phyloP scores from a whole-genome alignment of 1,140 invertebrate species.

The Aphaenogaster ashmeadi region DNA sequence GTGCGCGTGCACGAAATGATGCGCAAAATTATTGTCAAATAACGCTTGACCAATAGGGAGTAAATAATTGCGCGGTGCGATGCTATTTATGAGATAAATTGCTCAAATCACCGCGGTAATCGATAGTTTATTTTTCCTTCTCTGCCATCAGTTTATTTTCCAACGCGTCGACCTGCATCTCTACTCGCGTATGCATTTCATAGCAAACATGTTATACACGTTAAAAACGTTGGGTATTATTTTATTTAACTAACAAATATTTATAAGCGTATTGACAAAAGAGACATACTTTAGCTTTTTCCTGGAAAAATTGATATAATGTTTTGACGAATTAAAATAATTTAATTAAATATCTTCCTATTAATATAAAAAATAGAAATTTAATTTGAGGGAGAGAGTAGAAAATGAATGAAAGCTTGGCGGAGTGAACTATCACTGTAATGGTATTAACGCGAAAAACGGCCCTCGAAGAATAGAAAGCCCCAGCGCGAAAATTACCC shows the following conservation, averaged over 20 bases:
- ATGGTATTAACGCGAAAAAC: slow-evolving; percentile 27
- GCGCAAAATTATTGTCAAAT: slow-evolving; percentile 62
- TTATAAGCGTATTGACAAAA: slow-evolving; percentile 17
- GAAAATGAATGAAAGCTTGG: slow-evolving; percentile 22
- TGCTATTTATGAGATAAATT: slow-evolving; percentile 60
- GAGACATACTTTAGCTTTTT: not conserved
- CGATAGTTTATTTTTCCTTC: slow-evolving; percentile 31
- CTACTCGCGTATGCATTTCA: slow-evolving; percentile 19
- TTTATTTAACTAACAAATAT: slow-evolving; percentile 16
- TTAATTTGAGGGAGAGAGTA: slow-evolving; percentile 24
- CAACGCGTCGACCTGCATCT: not conserved
- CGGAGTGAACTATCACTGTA: not conserved
- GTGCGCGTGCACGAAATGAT: slow-evolving; percentile 44
- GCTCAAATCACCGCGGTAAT: slow-evolving; percentile 53
- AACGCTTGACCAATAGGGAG: slow-evolving; percentile 52
- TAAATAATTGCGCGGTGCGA: slow-evolving; percentile 51
- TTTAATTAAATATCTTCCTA: slow-evolving; percentile 5
- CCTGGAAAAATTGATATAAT: not conserved
- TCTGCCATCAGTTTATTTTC: slow-evolving; percentile 47
- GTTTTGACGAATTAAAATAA: not conserved
- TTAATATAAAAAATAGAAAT: slow-evolving; percentile 11
- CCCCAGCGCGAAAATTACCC: slow-evolving; percentile 51
- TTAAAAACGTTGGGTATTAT: slow-evolving; percentile 14
- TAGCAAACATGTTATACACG: slow-evolving; percentile 12
- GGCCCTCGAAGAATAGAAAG: slow-evolving; percentile 19